Conservation (phyloP, 2,113 vertebrate genomes). For the Ochotona curzoniae region DNA sequence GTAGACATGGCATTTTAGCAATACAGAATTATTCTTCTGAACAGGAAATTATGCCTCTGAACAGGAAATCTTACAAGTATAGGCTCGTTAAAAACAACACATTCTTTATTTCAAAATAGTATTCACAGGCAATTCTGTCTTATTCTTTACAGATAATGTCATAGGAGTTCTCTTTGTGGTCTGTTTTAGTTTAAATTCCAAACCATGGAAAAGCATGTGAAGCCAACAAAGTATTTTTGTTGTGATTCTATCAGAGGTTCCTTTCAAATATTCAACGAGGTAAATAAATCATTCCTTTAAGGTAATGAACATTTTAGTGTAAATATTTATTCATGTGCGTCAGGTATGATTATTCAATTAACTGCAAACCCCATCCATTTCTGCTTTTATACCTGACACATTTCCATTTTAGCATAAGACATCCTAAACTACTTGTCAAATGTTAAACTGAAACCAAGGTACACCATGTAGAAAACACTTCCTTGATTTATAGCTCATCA, state of each 20-base stretch:
- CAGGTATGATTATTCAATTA: not conserved
- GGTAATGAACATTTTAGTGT: not conserved
- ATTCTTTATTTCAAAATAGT: slow-evolving; percentile 26
- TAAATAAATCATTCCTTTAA: not conserved
- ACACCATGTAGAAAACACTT: not conserved
- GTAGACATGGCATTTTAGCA: slow-evolving; percentile 50
- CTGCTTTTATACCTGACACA: not conserved
- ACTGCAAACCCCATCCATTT: not conserved
- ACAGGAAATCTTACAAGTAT: not conserved
- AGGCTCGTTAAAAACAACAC: slow-evolving; percentile 13
- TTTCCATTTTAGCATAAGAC: slow-evolving; percentile 23
- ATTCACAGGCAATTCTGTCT: not conserved
- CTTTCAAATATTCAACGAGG: not conserved
- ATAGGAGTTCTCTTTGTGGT: not conserved
- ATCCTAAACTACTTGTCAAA: not conserved
- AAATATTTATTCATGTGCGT: not conserved
- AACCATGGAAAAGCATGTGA: not conserved
- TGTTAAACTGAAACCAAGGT: slow-evolving; percentile 27
- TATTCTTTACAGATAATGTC: slow-evolving; percentile 23
- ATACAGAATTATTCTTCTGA: slow-evolving; percentile 65
- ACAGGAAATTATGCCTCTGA: slow-evolving; percentile 56
- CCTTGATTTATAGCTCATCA: slow-evolving; percentile 26
- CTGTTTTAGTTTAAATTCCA: slow-evolving; percentile 39
- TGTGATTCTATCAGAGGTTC: not conserved
- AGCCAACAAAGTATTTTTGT: not conserved